These are phyloP conservation scores for Ricordea florida DNA, from an alignment of 92 coral and sea anemone species.

Conservation along the genomic window DNA sequence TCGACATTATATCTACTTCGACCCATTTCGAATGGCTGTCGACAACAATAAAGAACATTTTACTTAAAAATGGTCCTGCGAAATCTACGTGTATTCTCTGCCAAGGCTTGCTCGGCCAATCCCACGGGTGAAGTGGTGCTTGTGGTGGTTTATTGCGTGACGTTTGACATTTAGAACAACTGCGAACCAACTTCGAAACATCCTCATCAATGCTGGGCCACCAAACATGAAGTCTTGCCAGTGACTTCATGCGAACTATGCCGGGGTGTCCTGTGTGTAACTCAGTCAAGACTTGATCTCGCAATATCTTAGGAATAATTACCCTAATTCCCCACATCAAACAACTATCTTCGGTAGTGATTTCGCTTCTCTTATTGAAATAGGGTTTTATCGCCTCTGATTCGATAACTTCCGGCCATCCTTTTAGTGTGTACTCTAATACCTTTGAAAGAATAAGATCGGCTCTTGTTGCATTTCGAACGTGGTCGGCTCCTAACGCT, in stretches of 20 bases:
- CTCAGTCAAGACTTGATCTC: constrained; percentile 13
- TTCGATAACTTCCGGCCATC: neutral
- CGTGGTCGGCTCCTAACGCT: neutral
- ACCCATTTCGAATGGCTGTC: constrained; percentile 48
- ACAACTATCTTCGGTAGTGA: constrained; percentile 5
- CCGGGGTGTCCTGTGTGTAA: constrained; percentile 36
- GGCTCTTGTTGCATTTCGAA: neutral
- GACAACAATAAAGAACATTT: constrained; percentile 13
- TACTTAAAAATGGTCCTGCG: neutral
- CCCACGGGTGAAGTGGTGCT: constrained; percentile 48
- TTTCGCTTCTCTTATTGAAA: neutral
- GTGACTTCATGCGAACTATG: constrained; percentile 34
- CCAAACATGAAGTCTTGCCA: constrained; percentile 24
- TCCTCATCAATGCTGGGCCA: constrained; percentile 40
- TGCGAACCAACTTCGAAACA: neutral
- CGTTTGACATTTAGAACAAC: constrained; percentile 11
- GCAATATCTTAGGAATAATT: neutral
- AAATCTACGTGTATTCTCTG: constrained; percentile 26
- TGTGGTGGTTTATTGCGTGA: neutral
- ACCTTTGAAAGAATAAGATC: constrained; percentile 20
- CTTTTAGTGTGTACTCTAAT: neutral
- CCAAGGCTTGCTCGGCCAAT: constrained; percentile 39
- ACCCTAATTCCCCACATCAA: constrained; percentile 27
- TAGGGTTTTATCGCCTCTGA: constrained; percentile 3
- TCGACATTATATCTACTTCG: neutral